These are phyloP conservation scores for Manduca sexta DNA, from an alignment of 1,140 invertebrate genomes.

Conservation along the genomic window DNA sequence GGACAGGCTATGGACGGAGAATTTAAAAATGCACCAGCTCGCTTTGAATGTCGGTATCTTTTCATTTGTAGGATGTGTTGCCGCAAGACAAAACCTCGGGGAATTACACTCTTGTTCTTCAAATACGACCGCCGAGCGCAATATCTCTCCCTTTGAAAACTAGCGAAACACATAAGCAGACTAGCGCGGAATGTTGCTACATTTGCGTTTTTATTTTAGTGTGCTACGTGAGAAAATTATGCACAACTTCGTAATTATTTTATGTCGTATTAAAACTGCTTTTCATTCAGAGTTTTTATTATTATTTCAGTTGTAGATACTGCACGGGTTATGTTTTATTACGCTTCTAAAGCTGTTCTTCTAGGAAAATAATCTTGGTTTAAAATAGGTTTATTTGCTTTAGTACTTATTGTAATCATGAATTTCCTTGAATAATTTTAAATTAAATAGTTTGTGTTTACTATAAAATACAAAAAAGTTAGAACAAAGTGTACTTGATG, in stretches of 20 bases:
- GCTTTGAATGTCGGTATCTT: conserved; percentile 53
- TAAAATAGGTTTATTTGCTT: too few relatives aligned
- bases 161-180: conserved; percentile 52
- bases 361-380: too few relatives aligned
- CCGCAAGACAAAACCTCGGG: conserved; percentile 64
- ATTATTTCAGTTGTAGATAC: too few relatives aligned
- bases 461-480: too few relatives aligned
- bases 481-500: too few relatives aligned
- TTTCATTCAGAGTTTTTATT: too few relatives aligned
- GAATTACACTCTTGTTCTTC: conserved; percentile 56
- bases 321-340: too few relatives aligned
- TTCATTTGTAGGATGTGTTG: conserved; percentile 53
- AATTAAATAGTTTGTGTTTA: too few relatives aligned
- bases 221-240: conserved; percentile 28
- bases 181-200: conserved; percentile 40
- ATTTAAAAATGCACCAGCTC: conserved; percentile 53
- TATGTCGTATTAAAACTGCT: too few relatives aligned
- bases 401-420: too few relatives aligned
- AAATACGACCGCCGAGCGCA: conserved; percentile 52
- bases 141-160: conserved; percentile 60
- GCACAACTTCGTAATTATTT: conserved; percentile 2
- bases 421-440: too few relatives aligned
- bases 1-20: conserved; percentile 25
- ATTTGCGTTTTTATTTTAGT: conserved; percentile 24
- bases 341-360: too few relatives aligned